Base-by-base conservation (phyloP, 2,888 invertebrate species). In the Drosophila mimica region DNA sequence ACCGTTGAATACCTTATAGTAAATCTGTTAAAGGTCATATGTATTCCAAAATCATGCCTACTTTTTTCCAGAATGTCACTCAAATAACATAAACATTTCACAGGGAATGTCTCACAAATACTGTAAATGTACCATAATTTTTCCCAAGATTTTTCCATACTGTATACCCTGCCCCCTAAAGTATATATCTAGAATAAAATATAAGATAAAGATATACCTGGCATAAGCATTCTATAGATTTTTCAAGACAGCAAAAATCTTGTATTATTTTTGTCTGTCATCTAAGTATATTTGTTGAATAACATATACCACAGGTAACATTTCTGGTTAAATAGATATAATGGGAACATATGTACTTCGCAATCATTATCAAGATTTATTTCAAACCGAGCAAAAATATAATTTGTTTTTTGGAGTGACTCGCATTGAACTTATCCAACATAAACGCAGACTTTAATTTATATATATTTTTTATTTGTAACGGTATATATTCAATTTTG, bases 361-460 rank as follows among this genome's bases (percentile, higher is more conserved):
- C 9, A 46, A 25, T 46, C n/a, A 25, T 15, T 25, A 13, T 25
- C 46, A 13, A 25, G 25, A 25, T 46, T 46, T 40, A 46, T 25
- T 15, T 15, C 8, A 28, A 15, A 15, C 8, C 15, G 25, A 28
- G 4, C 9, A 11, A 28, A 36, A 5, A 28, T 38, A 17, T 0
- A 11, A 15, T 38, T 13, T 15, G 1, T 8, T 40, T 8, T n/a
- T 8, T 25, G 25, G 4, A 13, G 46, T 46, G 20, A 46, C 2
- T 48, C 33, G 25, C 11, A 9, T 36, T 38, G 33, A 46, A 52
- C 20, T 15, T n/a, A 54, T 34, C 53, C 36, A 58, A 66, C 52
- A 9, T 15, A 46, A 53, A 34, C 1, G 38, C 36, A 20, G 20
- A 31, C 28, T 20, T 48, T 15, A 33, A 30, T 49, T 28, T 15